phyloP scores from a whole-genome alignment of 2,797 vertebrate genomes.

The Pelochelys cantorii region DNA sequence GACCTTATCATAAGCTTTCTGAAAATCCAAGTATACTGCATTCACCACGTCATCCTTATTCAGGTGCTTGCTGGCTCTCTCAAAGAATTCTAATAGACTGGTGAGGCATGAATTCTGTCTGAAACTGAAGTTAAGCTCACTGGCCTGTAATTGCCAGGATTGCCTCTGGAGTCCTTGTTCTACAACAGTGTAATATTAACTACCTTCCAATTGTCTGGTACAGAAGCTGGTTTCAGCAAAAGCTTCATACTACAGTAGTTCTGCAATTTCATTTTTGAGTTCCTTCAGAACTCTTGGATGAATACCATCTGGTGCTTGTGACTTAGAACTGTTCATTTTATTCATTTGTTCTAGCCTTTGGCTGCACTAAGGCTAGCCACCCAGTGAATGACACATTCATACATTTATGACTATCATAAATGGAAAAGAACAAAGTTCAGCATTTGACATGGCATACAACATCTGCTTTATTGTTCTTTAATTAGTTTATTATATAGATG shows the following conservation, averaged over 20 bases:
- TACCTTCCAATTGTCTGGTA: background rate
- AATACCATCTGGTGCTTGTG: background rate
- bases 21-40: background rate
- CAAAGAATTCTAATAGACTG: background rate
- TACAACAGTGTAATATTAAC: background rate
- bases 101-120: background rate
- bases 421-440: slow-evolving; percentile 14
- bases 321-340: background rate
- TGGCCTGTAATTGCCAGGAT: background rate
- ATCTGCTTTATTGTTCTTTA: slow-evolving; percentile 43
- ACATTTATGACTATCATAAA: background rate
- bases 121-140: background rate
- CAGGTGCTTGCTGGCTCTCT: background rate
- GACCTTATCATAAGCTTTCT: background rate
- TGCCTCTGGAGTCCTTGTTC: background rate
- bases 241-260: background rate
- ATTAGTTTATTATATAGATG: accelerated
- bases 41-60: background rate
- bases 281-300: background rate
- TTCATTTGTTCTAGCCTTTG: background rate
- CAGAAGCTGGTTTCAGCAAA: background rate
- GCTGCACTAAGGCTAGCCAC: background rate
- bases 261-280: background rate
- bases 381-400: background rate
- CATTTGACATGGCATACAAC: background rate